These are phyloP conservation scores for Emydoidea blandingii DNA, from an alignment of 2,797 vertebrate species.

Conservation along the genomic window DNA sequence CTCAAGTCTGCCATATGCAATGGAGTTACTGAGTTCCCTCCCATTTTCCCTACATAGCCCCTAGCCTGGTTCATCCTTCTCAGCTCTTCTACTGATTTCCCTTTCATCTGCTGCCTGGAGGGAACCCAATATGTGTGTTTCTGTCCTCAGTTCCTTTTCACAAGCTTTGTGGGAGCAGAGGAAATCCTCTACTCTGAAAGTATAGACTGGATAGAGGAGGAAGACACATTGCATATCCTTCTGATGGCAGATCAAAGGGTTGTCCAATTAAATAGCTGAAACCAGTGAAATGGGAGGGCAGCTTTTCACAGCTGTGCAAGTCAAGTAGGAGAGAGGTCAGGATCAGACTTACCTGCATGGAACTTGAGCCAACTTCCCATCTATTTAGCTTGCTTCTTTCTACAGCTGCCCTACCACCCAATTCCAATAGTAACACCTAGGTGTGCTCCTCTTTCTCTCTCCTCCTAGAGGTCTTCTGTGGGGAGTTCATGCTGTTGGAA, in stretches of 20 bases:
- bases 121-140: not conserved
- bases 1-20: not conserved
- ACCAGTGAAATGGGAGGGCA: not conserved
- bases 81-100: not conserved
- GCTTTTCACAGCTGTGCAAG: not conserved
- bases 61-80: not conserved
- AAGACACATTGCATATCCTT: not conserved
- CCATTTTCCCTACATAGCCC: not conserved
- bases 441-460: not conserved
- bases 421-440: not conserved
- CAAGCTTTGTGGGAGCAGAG: not conserved
- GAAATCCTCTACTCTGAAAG: not conserved
- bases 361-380: not conserved
- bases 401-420: not conserved
- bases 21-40: not conserved
- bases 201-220: not conserved
- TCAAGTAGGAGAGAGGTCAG: not conserved
- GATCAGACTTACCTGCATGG: not conserved
- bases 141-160: not conserved
- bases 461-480: not conserved
- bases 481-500: not conserved
- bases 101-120: not conserved
- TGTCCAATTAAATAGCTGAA: not conserved
- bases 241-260: not conserved
- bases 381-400: not conserved